phyloP scores from a whole-genome alignment of 1,140 invertebrate genomes.

The Coptotermes formosanus region DNA sequence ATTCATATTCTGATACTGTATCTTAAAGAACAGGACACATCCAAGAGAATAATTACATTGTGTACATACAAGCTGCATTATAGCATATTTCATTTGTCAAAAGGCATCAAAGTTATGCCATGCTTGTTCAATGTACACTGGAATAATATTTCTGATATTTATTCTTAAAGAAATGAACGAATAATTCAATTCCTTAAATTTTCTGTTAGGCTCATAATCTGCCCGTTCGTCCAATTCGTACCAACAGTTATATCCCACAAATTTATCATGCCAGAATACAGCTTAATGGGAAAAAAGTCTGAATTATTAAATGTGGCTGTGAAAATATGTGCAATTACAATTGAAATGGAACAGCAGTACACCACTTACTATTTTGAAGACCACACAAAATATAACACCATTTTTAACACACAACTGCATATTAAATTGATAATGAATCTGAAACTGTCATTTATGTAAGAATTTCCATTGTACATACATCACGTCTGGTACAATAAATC shows the following conservation, averaged over 20 bases:
- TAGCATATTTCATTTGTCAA: background rate
- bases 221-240: background rate
- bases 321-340: background rate
- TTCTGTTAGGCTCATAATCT: background rate
- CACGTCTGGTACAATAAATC: background rate
- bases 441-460: background rate
- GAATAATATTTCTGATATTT: background rate
- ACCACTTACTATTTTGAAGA: background rate
- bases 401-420: background rate
- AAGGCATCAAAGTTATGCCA: background rate
- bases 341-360: background rate
- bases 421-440: background rate
- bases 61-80: background rate
- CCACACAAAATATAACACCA: background rate
- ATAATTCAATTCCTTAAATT: background rate
- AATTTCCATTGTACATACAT: background rate
- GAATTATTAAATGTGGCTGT: background rate
- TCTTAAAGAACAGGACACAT: background rate
- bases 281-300: background rate
- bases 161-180: background rate
- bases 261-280: background rate
- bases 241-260: background rate
- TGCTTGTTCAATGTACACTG: background rate
- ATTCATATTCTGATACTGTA: background rate
- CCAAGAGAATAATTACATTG: background rate